phyloP scores from a whole-genome alignment of 2,113 vertebrate genomes.

The Dicentrarchus labrax region DNA sequence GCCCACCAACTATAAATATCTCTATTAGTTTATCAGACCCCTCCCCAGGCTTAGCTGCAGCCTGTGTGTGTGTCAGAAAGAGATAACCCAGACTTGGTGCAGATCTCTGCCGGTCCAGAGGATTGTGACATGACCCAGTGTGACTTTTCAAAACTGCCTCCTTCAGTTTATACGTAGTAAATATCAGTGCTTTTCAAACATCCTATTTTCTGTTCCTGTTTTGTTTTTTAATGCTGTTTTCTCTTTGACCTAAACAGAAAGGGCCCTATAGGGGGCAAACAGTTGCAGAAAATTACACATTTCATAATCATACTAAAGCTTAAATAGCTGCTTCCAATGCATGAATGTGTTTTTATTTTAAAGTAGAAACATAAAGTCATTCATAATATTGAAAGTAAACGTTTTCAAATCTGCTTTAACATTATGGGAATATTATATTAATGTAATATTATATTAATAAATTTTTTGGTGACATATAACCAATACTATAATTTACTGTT shows the following conservation, averaged over 20 bases:
- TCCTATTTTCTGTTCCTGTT: constrained; percentile 20
- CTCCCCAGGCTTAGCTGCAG: background rate
- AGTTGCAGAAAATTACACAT: background rate
- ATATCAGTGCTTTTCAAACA: constrained; percentile 6
- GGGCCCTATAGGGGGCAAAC: accelerated
- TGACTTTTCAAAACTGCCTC: background rate
- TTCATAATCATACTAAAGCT: background rate
- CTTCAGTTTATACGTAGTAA: background rate
- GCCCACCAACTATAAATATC: background rate
- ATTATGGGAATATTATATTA: background rate
- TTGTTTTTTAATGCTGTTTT: background rate
- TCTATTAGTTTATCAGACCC: background rate
- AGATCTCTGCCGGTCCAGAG: background rate
- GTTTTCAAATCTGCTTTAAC: too few relatives aligned
- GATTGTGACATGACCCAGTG: background rate
- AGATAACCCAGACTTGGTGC: background rate
- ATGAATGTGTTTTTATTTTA: background rate
- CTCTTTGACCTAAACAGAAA: constrained; percentile 7
- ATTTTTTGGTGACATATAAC: background rate
- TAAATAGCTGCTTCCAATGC: background rate
- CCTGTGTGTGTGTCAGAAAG: background rate
- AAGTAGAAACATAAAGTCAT: background rate
- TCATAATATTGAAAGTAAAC: background rate
- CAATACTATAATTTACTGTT: background rate
- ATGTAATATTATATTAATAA: background rate